Base-by-base conservation (phyloP, 1,140 invertebrate genomes). In the Drosophila varians region DNA sequence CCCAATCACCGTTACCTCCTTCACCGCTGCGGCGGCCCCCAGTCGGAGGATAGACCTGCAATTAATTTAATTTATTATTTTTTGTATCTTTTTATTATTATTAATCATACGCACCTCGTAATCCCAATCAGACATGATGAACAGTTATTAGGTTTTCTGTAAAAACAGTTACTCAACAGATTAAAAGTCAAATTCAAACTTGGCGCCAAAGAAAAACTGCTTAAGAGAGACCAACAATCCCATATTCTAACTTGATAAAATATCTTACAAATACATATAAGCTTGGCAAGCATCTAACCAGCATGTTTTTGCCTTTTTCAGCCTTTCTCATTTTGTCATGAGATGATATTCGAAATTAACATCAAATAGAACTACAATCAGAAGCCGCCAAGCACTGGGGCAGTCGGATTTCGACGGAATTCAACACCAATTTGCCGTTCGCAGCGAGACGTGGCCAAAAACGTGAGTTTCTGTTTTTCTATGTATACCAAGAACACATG, bases 401-500 rank as follows among this genome's bases (percentile, higher is more conserved):
- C 36, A 58, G 11, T 38, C 11, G 7, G 4, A 8, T n/a, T n/a
- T 48, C 34, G 4, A n/a, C n/a, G n/a, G n/a, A n/a, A n/a, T 3
- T 6, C 43, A 49, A 56, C 43, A 36, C 21, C 6, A 19, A 2
- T 52, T 77, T 49, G 46, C 47, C 72, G 62, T 80, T 86, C 80
- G 36, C 80, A 4, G 6, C 26, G 28, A 34, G 28, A 45, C 43
- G 69, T n/a, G n/a, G 16, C 26, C 55, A 69, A 79, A 79, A 84
- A 84, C 80, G 79, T 80, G 80, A 84, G 80, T 84, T 80, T 79
- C 68, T 80, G 72, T 84, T 84, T 84, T 84, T 86, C 77, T 87
- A 87, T 86, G 82, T 86, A 86, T 86, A 84, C 80, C 73, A 86
- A 83, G 79, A 84, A 86, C 79, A 84, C 79, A 86, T 84, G 79